Evolutionary conservation across 2,113 vertebrate genomes (phyloP), one percentile per base, ranked within the genome.

Genomic region (Phasianus colchicus): DNA sequence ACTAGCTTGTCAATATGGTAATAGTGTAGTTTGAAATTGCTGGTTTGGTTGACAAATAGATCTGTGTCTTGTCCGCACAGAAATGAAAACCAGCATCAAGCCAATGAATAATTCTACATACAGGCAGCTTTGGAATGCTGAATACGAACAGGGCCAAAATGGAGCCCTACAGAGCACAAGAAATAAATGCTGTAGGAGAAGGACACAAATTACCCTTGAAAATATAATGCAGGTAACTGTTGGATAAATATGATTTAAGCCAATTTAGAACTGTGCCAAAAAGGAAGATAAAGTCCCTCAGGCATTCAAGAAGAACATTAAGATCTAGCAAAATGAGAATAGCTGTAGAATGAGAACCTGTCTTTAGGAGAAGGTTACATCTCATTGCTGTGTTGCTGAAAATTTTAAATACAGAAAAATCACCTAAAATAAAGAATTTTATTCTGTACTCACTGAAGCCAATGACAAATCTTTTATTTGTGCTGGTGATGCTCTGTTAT

Each of bases 291-390:
- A 95, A 97, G 90, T 96, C 96, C 92, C 95, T 86, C 90, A 91
- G 94, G 96, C 94, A 96, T 97, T 97, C 92, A 97, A 95, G 95
- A 97, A 97, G 96, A 97, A 97, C 96, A 98, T 96, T 96, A 93
- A 97, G 97, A 96, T 92, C 96, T 95, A 98, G 92, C 88, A 96
- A 97, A 98, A 97, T 96, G 88, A 96, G 83, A 97, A 86, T 90
- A 91, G 84, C 89, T 93, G 91, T 82, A 96, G 83, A 96, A 95
- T 93, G 92, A 86, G 89, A 96, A 88, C 93, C 81, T 94, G 79
- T 95, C 92, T 95, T 97, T 94, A 96, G 89, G 75, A 97, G 87
- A 96, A 97, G 84, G 82, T 93, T 97, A 82, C 13, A n/a, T 90
- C 90, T 97, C 92, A 94, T 95, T 95, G 94, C 90, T 97, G 79